phyloP scores from a whole-genome alignment of 1,140 invertebrate genomes.

The Drosophila insularis region DNA sequence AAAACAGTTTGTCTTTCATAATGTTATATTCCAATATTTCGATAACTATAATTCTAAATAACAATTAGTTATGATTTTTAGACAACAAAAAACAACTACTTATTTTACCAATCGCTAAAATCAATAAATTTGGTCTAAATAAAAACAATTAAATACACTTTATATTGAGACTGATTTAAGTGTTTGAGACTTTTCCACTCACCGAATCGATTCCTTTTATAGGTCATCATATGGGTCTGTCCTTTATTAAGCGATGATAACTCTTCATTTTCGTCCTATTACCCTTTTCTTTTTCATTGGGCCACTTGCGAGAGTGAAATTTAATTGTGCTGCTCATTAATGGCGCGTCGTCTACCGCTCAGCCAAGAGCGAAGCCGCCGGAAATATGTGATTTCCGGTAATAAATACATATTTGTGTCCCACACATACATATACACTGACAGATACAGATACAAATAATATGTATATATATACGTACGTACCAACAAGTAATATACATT shows the following conservation, averaged over 20 bases:
- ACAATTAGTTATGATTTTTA: too few species aligned
- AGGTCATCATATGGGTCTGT: slow-evolving; percentile 11
- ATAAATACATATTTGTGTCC: slow-evolving; percentile 66
- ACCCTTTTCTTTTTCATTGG: slow-evolving; percentile 39
- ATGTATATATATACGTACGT: too few species aligned
- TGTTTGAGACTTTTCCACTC: too few species aligned
- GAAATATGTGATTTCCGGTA: slow-evolving; percentile 77
- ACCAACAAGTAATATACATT: background rate
- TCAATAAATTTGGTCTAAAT: too few species aligned
- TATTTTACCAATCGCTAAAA: too few species aligned
- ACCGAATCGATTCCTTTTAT: background rate
- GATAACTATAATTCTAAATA: too few species aligned
- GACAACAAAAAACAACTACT: too few species aligned
- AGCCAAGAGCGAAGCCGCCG: slow-evolving; percentile 30
- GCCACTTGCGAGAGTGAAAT: slow-evolving; percentile 62
- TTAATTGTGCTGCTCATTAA: slow-evolving; percentile 78
- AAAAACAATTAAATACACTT: too few species aligned
- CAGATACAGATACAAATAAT: background rate
- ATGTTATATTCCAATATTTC: too few species aligned
- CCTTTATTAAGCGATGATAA: background rate
- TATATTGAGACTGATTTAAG: too few species aligned
- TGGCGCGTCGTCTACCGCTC: slow-evolving; percentile 43
- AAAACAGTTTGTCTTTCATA: too few species aligned
- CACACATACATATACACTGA: slow-evolving; percentile 12
- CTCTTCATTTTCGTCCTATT: slow-evolving; percentile 16